Evolutionary conservation across 2,113 vertebrate species (phyloP), one percentile per base, ranked within the genome.

Genomic region (Semnopithecus entellus): DNA sequence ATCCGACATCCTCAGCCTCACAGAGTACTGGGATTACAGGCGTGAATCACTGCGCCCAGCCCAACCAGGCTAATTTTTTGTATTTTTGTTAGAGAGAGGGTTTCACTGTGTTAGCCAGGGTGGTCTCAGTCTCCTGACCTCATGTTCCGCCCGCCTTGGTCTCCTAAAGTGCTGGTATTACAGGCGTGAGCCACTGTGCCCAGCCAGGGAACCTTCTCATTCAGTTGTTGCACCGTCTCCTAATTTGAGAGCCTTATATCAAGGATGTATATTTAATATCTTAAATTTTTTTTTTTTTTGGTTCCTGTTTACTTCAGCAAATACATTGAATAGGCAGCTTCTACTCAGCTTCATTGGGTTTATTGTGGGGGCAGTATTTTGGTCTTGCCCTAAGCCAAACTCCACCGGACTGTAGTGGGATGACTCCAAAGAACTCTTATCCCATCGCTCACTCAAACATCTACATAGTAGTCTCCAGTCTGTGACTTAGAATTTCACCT

Each of bases 401-500:
- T 93, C 40, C 25, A 16, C 68, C 80, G 50, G 22, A 59, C 11
- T 40, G 30, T 73, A 76, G 45, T 55, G 80, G 13, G 61, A 22
- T 45, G 82, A 89, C n/a, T 61, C 81, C 35, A 30, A 32, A 95
- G 48, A 93, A 93, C 2, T 2, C 38, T 78, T 84, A 59, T 66
- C 30, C 43, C 9, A 3, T 92, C 61, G 45, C 66, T 94, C 84
- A 38, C 35, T 70, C 27, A 89, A n/a, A 80, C 35, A 90, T 48
- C 27, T 76, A 35, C 11, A n/a, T 23, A 57, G 59, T 55, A 14
- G 17, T 83, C 35, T 52, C 55, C 83, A 91, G 6, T 78, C 35
- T 78, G 40, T 95, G 64, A 82, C 12, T 82, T 91, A 59, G 50
- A 92, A 93, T n/a, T 94, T 96, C 52, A 32, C 76, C 87, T 90